A percentile compares a stretch with the other conserved stretches of the same genome.
Conservation (phyloP, 2,888 invertebrate genomes). For the Mallateleia sp. region DNA sequence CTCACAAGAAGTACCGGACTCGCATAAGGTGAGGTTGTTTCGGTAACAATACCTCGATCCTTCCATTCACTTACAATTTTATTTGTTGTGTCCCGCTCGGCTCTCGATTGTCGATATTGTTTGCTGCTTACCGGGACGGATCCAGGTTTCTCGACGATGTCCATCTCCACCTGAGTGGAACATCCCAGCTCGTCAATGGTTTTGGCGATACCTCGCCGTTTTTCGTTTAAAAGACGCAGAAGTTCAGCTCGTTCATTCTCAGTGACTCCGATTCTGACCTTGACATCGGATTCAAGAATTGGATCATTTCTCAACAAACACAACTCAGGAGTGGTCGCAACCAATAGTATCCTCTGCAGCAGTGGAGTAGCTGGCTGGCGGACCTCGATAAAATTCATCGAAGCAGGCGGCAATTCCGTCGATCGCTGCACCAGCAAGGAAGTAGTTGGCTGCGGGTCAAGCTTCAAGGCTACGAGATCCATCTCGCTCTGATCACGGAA, state of each 20-base stretch:
- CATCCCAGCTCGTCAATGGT: background rate
- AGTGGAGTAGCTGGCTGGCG: too few species aligned
- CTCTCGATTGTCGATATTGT: background rate
- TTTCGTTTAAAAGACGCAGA: background rate
- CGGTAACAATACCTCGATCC: background rate
- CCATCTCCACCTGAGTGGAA: too few species aligned
- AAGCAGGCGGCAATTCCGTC: background rate
- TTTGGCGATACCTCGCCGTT: background rate
- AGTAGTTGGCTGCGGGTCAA: background rate
- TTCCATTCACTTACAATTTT: background rate
- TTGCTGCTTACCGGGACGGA: background rate
- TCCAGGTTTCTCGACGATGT: too few species aligned
- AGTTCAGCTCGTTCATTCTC: background rate
- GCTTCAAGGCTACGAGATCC: background rate
- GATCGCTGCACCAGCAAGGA: background rate
- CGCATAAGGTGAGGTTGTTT: too few species aligned
- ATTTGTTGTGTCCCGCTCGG: background rate
- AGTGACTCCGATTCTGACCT: too few species aligned
- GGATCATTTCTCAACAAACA: background rate
- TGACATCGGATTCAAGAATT: too few species aligned
- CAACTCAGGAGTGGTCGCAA: too few species aligned
- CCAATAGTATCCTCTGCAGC: too few species aligned
- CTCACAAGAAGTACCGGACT: background rate
- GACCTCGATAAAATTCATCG: background rate
- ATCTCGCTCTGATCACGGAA: constrained; percentile 11